phyloP scores from a whole-genome alignment of 2,888 invertebrate species.

The Synanthedon vespiformis region DNA sequence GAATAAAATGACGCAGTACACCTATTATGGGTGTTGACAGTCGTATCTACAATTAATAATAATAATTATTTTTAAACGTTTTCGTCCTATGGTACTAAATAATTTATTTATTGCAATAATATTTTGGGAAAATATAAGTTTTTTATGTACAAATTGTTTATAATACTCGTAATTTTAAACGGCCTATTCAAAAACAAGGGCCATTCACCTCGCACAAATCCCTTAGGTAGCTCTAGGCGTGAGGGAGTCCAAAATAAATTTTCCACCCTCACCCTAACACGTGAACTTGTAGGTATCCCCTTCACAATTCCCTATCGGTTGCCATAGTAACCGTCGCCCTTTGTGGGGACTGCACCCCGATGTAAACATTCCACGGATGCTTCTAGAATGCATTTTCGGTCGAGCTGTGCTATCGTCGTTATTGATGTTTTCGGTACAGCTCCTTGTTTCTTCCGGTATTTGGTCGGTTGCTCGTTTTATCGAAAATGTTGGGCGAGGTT shows the following conservation, averaged over 20 bases:
- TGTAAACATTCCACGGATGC: slow-evolving; percentile 32
- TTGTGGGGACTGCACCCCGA: slow-evolving; percentile 29
- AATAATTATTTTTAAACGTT: too few species aligned
- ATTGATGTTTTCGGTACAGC: slow-evolving; percentile 45
- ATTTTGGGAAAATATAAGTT: too few species aligned
- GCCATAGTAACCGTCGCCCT: slow-evolving; percentile 40
- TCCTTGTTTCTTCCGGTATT: slow-evolving; percentile 33
- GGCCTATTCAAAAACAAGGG: slow-evolving; percentile 33
- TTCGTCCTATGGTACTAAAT: too few species aligned
- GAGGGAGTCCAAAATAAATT: slow-evolving; percentile 56
- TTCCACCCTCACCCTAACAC: slow-evolving; percentile 59
- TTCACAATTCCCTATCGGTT: slow-evolving; percentile 42
- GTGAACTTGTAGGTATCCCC: slow-evolving; percentile 41
- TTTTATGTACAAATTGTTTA: too few species aligned
- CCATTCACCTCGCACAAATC: slow-evolving; percentile 62
- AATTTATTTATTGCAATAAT: too few species aligned
- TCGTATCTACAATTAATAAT: too few species aligned
- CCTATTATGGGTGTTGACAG: too few species aligned
- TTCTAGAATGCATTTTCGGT: slow-evolving; percentile 33
- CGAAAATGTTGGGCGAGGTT: slow-evolving; percentile 45
- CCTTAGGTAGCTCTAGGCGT: slow-evolving; percentile 44
- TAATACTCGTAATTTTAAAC: slow-evolving; percentile 12
- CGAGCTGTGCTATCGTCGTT: slow-evolving; percentile 22
- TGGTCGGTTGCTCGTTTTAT: slow-evolving; percentile 31
- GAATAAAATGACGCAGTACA: background rate